These are phyloP conservation scores for Aplodontia rufa DNA, from an alignment of 2,113 vertebrate species.

Conservation along the genomic window DNA sequence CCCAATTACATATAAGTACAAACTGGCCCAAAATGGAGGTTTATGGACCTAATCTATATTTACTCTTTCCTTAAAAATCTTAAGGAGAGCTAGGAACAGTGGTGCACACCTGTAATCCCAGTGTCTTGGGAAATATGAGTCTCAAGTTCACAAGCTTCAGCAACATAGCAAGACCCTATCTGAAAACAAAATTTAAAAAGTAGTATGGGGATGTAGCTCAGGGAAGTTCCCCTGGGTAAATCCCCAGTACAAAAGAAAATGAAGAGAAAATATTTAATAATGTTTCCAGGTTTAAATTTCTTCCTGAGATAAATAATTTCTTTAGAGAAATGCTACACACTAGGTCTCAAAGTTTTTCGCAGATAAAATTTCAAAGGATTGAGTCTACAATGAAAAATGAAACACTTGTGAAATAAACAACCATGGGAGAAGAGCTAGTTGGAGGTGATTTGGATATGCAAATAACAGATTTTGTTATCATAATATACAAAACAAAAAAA, in stretches of 20 bases:
- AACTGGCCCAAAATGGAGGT: background rate
- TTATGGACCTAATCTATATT: background rate
- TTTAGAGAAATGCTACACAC: background rate
- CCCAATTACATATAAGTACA: background rate
- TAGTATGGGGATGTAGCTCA: too few species aligned
- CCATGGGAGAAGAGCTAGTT: background rate
- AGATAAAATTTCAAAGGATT: background rate
- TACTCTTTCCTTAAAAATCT: background rate
- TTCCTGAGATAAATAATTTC: background rate
- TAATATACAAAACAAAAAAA: background rate
- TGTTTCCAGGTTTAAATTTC: background rate
- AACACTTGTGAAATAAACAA: background rate
- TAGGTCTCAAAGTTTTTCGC: background rate
- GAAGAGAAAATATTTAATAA: background rate
- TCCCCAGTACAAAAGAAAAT: too few species aligned
- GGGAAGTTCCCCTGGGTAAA: too few species aligned
- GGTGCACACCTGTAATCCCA: too few species aligned
- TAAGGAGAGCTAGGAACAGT: background rate
- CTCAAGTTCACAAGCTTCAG: too few species aligned
- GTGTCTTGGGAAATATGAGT: too few species aligned
- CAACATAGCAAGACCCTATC: too few species aligned
- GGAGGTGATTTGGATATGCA: too few species aligned
- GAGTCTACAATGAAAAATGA: background rate
- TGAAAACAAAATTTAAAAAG: background rate
- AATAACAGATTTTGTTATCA: background rate